A percentile compares a stretch with the other conserved stretches of the same genome.
These are phyloP conservation scores for Protobothrops flavoviridis DNA, from an alignment of 2,113 vertebrate species.

Conservation along the genomic window DNA sequence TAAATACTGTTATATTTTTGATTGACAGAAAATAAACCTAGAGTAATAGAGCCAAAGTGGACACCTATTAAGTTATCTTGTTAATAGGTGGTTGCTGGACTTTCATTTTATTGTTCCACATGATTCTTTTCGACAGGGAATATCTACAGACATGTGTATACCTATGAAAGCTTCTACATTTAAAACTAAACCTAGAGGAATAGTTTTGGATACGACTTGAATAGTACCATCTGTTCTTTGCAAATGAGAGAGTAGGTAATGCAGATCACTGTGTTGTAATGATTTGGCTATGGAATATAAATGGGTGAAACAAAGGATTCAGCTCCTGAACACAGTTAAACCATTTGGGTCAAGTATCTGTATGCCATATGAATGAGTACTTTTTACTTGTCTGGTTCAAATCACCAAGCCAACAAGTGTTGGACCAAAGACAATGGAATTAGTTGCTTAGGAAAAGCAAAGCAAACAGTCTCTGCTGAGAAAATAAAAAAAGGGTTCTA, in stretches of 20 bases:
- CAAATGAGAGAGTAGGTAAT: not conserved
- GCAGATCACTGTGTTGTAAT: not conserved
- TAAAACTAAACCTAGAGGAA: not conserved
- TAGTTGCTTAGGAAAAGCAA: slow-evolving; percentile 13
- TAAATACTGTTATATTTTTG: not conserved
- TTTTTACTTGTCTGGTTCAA: slow-evolving; percentile 17
- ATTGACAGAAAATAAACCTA: not conserved
- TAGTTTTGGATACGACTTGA: not conserved
- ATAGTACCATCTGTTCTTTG: not conserved
- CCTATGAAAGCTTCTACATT: not conserved
- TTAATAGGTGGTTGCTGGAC: not conserved
- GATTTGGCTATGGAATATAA: not conserved
- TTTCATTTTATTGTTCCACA: not conserved
- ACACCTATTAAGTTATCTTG: not conserved
- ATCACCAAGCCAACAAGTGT: not conserved
- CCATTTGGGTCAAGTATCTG: not conserved
- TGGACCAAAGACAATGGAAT: slow-evolving; percentile 12
- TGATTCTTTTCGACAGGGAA: not conserved
- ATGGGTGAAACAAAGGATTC: too few relatives aligned
- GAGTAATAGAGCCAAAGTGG: not conserved
- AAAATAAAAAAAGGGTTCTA: not conserved
- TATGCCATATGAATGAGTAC: slow-evolving; percentile 4
- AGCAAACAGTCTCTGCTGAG: not conserved
- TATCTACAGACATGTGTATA: not conserved
- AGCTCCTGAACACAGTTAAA: not conserved